These are phyloP conservation scores for Dipodomys stephensi DNA, from an alignment of 2,113 vertebrate genomes.

Conservation along the genomic window DNA sequence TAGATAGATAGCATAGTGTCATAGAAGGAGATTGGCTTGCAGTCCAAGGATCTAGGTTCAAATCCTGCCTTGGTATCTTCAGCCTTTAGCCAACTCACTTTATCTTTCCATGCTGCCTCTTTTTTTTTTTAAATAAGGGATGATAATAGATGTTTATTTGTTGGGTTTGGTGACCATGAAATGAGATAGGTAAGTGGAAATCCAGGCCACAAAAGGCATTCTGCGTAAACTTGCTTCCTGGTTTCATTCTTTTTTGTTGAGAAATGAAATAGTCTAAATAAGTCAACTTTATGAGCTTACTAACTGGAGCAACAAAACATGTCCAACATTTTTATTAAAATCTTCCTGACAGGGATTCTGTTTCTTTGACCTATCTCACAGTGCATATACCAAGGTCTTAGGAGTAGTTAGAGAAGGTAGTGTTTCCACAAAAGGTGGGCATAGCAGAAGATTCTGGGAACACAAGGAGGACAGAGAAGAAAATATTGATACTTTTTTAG, in stretches of 20 bases:
- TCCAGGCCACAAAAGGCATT: neutral
- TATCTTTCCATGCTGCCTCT: neutral
- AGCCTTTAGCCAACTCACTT: neutral
- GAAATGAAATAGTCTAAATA: neutral
- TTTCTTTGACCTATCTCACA: neutral
- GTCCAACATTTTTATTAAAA: constrained; percentile 4
- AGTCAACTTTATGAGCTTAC: neutral
- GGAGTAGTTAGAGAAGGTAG: neutral
- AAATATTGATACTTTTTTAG: neutral
- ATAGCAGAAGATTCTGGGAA: neutral
- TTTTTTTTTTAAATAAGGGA: neutral
- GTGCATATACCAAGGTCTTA: neutral
- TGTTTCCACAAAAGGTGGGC: neutral
- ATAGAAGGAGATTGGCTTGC: neutral
- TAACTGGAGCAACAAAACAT: neutral
- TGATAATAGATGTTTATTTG: neutral
- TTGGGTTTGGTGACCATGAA: neutral
- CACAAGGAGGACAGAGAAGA: neutral
- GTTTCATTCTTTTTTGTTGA: neutral
- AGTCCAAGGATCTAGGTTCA: neutral
- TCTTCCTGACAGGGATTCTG: neutral
- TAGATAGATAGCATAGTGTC: neutral
- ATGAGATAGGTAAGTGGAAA: neutral
- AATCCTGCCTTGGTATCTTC: neutral
- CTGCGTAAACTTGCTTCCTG: neutral